Conservation (phyloP, 1,140 invertebrate species). For the Stegodyphus mimosarum region DNA sequence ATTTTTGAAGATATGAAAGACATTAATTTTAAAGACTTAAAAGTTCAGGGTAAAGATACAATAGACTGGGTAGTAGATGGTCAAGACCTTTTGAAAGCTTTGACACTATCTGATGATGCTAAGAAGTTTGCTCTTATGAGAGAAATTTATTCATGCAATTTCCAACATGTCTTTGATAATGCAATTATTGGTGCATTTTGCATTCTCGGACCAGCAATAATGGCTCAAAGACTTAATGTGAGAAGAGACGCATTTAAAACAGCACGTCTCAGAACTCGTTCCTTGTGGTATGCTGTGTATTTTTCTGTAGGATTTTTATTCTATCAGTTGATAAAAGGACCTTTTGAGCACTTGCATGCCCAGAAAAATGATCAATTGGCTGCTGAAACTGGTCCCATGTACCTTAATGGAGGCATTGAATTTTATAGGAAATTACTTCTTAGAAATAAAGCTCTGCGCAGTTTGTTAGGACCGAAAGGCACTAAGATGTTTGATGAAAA, state of each 20-base stretch:
- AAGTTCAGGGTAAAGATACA: constrained; percentile 68
- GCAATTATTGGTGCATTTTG: not conserved
- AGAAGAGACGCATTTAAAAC: not conserved
- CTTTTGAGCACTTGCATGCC: constrained; percentile 65
- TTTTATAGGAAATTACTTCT: constrained; percentile 79
- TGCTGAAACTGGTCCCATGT: constrained; percentile 73
- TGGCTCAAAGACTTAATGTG: constrained; percentile 11
- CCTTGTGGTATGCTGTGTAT: not conserved
- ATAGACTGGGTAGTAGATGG: constrained; percentile 75
- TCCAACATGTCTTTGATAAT: constrained; percentile 20
- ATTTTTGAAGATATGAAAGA: constrained; percentile 72
- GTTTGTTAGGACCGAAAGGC: constrained; percentile 73
- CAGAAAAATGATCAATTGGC: constrained; percentile 74
- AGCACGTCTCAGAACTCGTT: not conserved
- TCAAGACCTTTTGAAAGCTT: constrained; percentile 73
- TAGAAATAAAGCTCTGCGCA: constrained; percentile 78
- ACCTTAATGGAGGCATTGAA: constrained; percentile 78
- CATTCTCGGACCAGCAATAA: constrained; percentile 11
- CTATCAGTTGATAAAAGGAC: constrained; percentile 25
- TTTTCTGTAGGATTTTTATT: constrained; percentile 7
- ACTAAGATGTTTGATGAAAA: constrained; percentile 73
- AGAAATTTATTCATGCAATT: constrained; percentile 73
- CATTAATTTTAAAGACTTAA: constrained; percentile 70
- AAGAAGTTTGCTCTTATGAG: constrained; percentile 82
- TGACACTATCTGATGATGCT: constrained; percentile 79